Evolutionary conservation across 92 coral and sea anemone species (phyloP).

Genomic region (Zoanthus solanderi): DNA sequence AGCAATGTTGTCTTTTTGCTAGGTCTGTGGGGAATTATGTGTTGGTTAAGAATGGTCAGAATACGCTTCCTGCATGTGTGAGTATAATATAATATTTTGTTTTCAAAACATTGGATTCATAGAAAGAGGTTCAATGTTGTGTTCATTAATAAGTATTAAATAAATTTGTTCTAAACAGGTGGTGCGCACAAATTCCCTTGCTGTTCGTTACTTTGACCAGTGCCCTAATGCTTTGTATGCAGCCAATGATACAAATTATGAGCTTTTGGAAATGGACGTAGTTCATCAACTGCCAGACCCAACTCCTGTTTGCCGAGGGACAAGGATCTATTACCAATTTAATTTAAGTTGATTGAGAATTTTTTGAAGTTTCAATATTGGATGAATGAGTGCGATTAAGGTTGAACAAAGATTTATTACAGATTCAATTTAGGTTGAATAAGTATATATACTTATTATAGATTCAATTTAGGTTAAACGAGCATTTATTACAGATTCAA

Average conservation of each 20-base stretch:
- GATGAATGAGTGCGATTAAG: no score
- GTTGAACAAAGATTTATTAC: no score
- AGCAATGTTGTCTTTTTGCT: constrained; percentile 20
- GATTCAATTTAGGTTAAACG: no score
- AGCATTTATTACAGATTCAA: no score
- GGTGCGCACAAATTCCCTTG: constrained; percentile 51
- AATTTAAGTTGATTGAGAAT: constrained; percentile 34
- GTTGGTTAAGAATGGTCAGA: constrained; percentile 44
- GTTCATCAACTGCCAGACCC: constrained; percentile 37
- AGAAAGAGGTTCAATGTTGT: constrained; percentile 42
- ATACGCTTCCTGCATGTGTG: constrained; percentile 40
- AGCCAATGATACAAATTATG: constrained; percentile 51
- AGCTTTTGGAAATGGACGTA: constrained; percentile 45
- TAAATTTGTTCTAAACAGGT: constrained; percentile 20
- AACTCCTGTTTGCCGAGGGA: constrained; percentile 42
- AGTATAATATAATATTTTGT: constrained; percentile 36
- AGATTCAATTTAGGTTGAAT: no score
- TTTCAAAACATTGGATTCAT: constrained; percentile 31
- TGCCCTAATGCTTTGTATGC: constrained; percentile 30
- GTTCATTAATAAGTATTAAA: constrained; percentile 25
- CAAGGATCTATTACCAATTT: constrained; percentile 37
- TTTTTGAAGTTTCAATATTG: background rate
- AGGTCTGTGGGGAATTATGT: constrained; percentile 41
- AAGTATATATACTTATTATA: no score
- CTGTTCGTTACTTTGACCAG: constrained; percentile 53